A percentile compares a stretch with the other conserved stretches of the same genome.
Conservation (phyloP, 2,888 invertebrate genomes). For the Standfussiana lucernea region DNA sequence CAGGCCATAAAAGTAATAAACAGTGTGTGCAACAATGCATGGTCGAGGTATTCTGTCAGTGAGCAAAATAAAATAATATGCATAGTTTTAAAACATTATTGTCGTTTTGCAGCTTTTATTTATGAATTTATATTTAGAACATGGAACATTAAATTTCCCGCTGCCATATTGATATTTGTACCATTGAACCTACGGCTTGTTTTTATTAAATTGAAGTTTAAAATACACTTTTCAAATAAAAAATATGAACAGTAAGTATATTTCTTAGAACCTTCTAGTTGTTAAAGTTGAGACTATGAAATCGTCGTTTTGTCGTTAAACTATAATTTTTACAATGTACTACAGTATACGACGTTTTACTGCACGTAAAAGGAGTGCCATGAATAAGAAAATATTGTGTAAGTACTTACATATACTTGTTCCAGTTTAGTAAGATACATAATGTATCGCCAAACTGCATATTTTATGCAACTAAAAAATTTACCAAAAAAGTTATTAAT, state of each 20-base stretch:
- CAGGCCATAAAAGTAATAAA: background rate
- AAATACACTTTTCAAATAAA: constrained; percentile 10
- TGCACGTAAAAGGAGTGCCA: constrained; percentile 9
- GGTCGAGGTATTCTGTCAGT: background rate
- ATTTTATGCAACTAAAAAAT: no score
- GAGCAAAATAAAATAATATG: background rate
- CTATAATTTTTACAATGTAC: constrained; percentile 35
- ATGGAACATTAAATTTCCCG: background rate
- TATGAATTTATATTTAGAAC: constrained; percentile 9
- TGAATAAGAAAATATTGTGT: no score
- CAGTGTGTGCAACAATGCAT: background rate
- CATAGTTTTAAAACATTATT: background rate
- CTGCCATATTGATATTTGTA: background rate
- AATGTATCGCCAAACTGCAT: no score
- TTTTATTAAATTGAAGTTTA: background rate
- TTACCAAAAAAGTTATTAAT: no score
- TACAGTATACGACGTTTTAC: constrained; percentile 1
- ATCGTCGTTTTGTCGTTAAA: constrained; percentile 38
- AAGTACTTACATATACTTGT: no score
- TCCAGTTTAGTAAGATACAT: no score
- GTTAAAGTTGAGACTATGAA: constrained; percentile 38
- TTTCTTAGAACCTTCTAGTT: constrained; percentile 25
- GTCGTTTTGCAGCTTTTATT: constrained; percentile 1
- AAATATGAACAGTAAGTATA: background rate
- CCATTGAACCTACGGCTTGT: background rate